Conservation (phyloP, 2,888 invertebrate genomes). For the Scaptomyza parva region DNA sequence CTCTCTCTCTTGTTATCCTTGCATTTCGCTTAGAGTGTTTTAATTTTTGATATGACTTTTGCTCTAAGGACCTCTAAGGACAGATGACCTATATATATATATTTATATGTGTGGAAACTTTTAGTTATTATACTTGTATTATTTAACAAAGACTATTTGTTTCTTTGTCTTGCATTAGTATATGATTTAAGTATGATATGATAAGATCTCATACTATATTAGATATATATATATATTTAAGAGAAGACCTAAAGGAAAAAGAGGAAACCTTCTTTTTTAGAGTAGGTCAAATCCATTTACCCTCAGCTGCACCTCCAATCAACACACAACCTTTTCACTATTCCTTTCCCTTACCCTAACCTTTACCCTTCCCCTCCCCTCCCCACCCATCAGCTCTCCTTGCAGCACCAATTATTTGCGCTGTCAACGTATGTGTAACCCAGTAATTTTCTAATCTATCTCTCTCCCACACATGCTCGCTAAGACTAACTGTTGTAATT, state of each 20-base stretch:
- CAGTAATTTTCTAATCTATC: constrained; percentile 63
- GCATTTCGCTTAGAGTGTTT: not conserved
- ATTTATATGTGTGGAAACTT: too few species aligned
- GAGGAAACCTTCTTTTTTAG: not conserved
- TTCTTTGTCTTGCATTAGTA: too few species aligned
- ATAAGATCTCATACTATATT: too few species aligned
- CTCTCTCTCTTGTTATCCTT: not conserved
- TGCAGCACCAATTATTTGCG: constrained; percentile 51
- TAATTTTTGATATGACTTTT: not conserved
- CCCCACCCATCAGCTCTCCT: not conserved
- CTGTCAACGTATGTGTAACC: constrained; percentile 47
- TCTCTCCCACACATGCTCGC: not conserved
- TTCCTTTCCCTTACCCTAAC: too few species aligned
- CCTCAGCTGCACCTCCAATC: not conserved
- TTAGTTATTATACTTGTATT: too few species aligned
- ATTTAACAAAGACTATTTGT: too few species aligned
- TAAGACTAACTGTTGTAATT: constrained; percentile 1
- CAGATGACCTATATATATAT: too few species aligned
- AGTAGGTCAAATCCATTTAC: not conserved
- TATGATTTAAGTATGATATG: too few species aligned
- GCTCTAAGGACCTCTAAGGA: too few species aligned
- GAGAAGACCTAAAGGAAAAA: too few species aligned
- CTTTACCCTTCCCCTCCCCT: not conserved
- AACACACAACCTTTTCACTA: not conserved
- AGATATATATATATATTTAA: too few species aligned